Conservation (phyloP, 1,140 invertebrate genomes). For the Neodiprion lecontei region DNA sequence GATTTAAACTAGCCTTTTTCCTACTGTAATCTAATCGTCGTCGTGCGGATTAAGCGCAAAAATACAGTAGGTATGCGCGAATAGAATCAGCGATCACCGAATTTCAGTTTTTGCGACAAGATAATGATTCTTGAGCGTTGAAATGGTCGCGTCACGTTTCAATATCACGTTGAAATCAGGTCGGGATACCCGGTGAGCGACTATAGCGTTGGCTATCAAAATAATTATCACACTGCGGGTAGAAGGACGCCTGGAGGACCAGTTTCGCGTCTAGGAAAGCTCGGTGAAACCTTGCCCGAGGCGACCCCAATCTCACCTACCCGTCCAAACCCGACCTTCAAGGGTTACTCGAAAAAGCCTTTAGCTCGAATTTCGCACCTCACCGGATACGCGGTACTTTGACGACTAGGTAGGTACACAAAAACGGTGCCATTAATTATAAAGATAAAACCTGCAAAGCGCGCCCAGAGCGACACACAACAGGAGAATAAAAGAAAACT, state of each 20-base stretch:
- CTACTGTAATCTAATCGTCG: no score
- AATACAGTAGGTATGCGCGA: no score
- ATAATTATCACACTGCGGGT: background rate
- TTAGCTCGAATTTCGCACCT: slow-evolving; percentile 2
- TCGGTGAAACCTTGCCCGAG: background rate
- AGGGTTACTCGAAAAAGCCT: background rate
- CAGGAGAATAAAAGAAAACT: background rate
- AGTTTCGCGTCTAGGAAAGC: background rate
- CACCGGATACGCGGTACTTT: background rate
- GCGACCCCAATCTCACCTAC: slow-evolving; percentile 4
- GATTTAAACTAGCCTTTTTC: no score
- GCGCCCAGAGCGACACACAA: background rate
- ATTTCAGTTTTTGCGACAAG: no score
- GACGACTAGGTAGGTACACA: background rate
- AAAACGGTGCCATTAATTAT: background rate
- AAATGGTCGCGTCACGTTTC: no score
- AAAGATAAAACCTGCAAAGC: background rate
- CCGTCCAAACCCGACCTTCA: background rate
- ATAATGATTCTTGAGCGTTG: no score
- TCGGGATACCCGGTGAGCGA: no score
- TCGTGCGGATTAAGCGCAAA: no score
- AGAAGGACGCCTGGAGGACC: background rate
- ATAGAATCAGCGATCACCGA: no score
- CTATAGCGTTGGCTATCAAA: background rate
- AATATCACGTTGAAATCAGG: no score